Evolutionary conservation across 2,797 vertebrate species (phyloP).

Genomic region (Limnodromus scolopaceus): DNA sequence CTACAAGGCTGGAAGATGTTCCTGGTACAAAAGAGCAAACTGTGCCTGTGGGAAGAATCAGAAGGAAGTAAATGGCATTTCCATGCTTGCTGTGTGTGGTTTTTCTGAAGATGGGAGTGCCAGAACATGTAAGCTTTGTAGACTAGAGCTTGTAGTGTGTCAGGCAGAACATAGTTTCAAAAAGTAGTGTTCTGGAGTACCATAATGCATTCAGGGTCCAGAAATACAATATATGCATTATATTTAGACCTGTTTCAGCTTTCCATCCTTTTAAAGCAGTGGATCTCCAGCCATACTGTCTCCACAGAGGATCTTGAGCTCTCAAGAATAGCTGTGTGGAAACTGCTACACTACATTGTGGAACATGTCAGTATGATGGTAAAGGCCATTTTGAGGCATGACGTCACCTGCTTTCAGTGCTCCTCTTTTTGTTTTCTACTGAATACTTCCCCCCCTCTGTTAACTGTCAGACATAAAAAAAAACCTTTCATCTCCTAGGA

Average conservation of each 20-base stretch:
- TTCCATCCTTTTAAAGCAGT: not conserved
- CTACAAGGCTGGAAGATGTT: not conserved
- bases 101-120: not conserved
- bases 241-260: not conserved
- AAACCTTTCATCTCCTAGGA: slow-evolving; percentile 45
- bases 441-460: not conserved
- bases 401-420: slow-evolving; percentile 41
- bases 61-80: not conserved
- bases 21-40: not conserved
- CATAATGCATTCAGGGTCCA: not conserved
- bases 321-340: not conserved
- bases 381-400: slow-evolving; percentile 42
- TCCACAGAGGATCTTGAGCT: slow-evolving; percentile 1
- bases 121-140: not conserved
- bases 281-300: not conserved
- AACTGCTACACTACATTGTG: not conserved
- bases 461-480: slow-evolving; percentile 31
- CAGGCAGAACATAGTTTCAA: not conserved
- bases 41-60: not conserved
- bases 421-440: slow-evolving; percentile 56
- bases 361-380: slow-evolving; percentile 23
- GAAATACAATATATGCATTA: not conserved
- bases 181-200: not conserved
- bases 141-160: not conserved
- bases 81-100: not conserved